Conservation (phyloP, 2,797 vertebrate genomes). For the Lagocephalus sceleratus region DNA sequence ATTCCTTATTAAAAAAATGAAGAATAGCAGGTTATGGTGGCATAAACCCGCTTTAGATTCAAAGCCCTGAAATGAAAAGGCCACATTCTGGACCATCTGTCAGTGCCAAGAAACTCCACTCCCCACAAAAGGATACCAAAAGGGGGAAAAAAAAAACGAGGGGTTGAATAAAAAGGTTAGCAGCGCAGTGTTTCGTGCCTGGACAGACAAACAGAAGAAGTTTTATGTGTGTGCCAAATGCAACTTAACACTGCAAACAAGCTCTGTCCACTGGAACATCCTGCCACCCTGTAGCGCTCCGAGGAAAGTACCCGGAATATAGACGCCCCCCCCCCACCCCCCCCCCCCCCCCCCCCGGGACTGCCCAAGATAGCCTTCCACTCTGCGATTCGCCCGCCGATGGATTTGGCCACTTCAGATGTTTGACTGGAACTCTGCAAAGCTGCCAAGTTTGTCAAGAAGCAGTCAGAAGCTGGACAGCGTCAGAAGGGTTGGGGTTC, state of each 20-base stretch:
- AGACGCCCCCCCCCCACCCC: slow-evolving; percentile 19
- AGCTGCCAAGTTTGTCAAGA: slow-evolving; percentile 62
- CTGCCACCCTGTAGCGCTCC: slow-evolving; percentile 52
- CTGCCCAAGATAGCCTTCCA: slow-evolving; percentile 36
- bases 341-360: slow-evolving; percentile 16
- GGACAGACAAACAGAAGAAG: slow-evolving; percentile 73
- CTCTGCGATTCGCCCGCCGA: slow-evolving; percentile 46
- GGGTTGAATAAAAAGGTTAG: slow-evolving; percentile 63
- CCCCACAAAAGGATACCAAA: slow-evolving; percentile 56
- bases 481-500: slow-evolving; percentile 42
- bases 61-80: slow-evolving; percentile 52
- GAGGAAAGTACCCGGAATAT: slow-evolving; percentile 40
- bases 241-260: slow-evolving; percentile 76
- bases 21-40: slow-evolving; percentile 47
- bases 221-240: slow-evolving; percentile 73
- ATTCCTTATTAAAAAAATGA: neutral
- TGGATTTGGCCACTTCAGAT: slow-evolving; percentile 38
- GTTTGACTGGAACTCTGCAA: slow-evolving; percentile 55
- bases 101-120: slow-evolving; percentile 60
- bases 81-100: slow-evolving; percentile 47
- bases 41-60: slow-evolving; percentile 65
- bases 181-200: slow-evolving; percentile 69
- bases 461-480: slow-evolving; percentile 56
- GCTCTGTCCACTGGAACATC: slow-evolving; percentile 60
- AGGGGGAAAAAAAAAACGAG: slow-evolving; percentile 50